Evolutionary conservation across 2,113 vertebrate genomes (phyloP).

Genomic region (Scopus umbretta): DNA sequence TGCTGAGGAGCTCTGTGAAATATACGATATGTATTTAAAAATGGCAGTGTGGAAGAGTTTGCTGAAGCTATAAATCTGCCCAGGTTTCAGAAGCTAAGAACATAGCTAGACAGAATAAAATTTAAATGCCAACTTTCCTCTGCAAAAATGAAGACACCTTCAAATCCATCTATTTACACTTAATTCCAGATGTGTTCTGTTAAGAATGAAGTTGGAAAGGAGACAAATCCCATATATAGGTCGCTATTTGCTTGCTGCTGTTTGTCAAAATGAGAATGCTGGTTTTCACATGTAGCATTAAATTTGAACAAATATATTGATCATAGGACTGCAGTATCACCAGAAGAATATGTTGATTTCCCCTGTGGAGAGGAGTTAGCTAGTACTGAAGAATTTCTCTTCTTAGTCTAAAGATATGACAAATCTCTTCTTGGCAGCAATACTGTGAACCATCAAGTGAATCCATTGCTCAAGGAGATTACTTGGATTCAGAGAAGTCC

Average conservation of each 20-base stretch:
- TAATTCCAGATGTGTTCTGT: not conserved
- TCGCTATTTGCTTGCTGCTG: not conserved
- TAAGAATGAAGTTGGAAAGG: not conserved
- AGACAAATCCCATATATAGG: not conserved
- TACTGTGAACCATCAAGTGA: conserved; percentile 20
- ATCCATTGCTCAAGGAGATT: conserved; percentile 30
- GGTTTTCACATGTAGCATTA: not conserved
- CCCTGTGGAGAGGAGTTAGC: conserved; percentile 8
- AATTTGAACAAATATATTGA: conserved; percentile 12
- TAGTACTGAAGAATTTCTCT: conserved; percentile 26
- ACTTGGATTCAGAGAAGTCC: conserved; percentile 29
- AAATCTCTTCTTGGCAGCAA: conserved; percentile 37
- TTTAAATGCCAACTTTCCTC: not conserved
- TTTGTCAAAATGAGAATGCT: not conserved
- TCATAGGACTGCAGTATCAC: not conserved
- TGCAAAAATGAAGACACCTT: not conserved
- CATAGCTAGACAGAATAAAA: not conserved
- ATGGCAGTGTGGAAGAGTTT: not conserved
- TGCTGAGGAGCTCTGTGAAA: not conserved
- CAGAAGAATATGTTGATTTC: conserved; percentile 10
- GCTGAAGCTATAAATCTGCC: not conserved
- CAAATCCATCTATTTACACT: not conserved
- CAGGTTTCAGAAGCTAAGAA: conserved; percentile 14
- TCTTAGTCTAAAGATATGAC: not conserved
- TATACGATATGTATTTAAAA: not conserved